Conservation (phyloP, 2,797 vertebrate species). For the Muraenolepis orangiensis region DNA sequence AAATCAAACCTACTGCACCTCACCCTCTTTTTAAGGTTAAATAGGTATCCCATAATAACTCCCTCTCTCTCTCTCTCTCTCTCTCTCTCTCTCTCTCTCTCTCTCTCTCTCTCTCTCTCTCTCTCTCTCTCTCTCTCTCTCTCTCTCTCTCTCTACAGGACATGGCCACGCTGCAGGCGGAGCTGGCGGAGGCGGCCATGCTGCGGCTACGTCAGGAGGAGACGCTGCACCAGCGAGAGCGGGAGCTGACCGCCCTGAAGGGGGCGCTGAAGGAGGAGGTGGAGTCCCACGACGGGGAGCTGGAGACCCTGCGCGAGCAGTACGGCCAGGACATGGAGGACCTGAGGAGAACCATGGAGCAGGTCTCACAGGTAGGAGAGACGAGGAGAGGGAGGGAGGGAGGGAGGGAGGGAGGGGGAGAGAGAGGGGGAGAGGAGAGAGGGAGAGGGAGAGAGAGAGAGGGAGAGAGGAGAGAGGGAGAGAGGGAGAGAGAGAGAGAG, state of each 20-base stretch:
- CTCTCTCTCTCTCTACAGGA: slow-evolving; percentile 68
- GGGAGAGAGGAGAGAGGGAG: neutral
- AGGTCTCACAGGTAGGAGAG: slow-evolving; percentile 74
- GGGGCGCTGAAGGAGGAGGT: slow-evolving; percentile 94
- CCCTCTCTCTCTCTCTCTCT: neutral
- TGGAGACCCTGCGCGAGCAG: slow-evolving; percentile 84
- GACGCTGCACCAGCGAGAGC: slow-evolving; percentile 78
- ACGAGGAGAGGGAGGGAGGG: neutral
- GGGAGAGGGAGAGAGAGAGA: neutral
- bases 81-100: neutral
- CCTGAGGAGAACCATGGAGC: slow-evolving; percentile 82
- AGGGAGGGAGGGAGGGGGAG: neutral
- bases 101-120: neutral
- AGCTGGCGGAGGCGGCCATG: slow-evolving; percentile 76
- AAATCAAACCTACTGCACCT: no score
- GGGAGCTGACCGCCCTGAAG: slow-evolving; percentile 88
- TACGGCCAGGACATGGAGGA: slow-evolving; percentile 82
- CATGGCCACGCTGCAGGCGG: slow-evolving; percentile 75
- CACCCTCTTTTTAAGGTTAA: neutral
- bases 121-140: neutral
- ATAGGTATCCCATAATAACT: neutral
- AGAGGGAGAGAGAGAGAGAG: no score
- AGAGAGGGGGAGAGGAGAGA: no score
- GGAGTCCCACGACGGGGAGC: slow-evolving; percentile 83
- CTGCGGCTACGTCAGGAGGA: slow-evolving; percentile 81